Percentiles rank a stretch among this genome's conserved stretches.
These are phyloP conservation scores for Platycnemis pennipes DNA, from an alignment of 2,888 invertebrate species.

Conservation along the genomic window DNA sequence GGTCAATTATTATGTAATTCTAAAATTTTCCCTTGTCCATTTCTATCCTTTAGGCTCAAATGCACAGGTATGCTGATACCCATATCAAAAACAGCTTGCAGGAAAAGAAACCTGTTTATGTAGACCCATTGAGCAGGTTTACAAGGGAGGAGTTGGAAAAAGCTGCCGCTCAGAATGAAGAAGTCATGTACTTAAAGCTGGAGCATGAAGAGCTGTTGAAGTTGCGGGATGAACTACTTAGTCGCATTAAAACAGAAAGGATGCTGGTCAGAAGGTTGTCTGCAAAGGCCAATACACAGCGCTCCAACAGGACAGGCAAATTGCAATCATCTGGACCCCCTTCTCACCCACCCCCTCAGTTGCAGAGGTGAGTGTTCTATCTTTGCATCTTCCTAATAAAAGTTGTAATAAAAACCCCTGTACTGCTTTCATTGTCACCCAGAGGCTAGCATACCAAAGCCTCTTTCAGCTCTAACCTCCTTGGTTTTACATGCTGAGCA, in stretches of 20 bases:
- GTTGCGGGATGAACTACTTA: slow-evolving; percentile 85
- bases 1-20: background rate
- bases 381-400: background rate
- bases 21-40: background rate
- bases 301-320: background rate
- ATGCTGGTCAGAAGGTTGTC: slow-evolving; percentile 86
- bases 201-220: slow-evolving; percentile 81
- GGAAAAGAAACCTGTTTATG: slow-evolving; percentile 3
- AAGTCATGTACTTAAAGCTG: slow-evolving; percentile 72
- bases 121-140: slow-evolving; percentile 34
- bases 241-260: slow-evolving; percentile 87
- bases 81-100: background rate
- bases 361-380: background rate
- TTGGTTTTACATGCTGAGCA: too few relatives aligned
- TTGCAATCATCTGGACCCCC: slow-evolving; percentile 28
- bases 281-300: slow-evolving; percentile 77
- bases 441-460: too few relatives aligned
- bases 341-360: slow-evolving; percentile 34
- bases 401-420: too few relatives aligned
- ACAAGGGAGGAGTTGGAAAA: slow-evolving; percentile 56
- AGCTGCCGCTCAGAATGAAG: slow-evolving; percentile 50
- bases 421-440: too few relatives aligned
- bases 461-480: too few relatives aligned
- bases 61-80: background rate
- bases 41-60: background rate